Evolutionary conservation across 2,888 invertebrate species (phyloP), one percentile per base, ranked within the genome.

Genomic region (Eurois occulta): DNA sequence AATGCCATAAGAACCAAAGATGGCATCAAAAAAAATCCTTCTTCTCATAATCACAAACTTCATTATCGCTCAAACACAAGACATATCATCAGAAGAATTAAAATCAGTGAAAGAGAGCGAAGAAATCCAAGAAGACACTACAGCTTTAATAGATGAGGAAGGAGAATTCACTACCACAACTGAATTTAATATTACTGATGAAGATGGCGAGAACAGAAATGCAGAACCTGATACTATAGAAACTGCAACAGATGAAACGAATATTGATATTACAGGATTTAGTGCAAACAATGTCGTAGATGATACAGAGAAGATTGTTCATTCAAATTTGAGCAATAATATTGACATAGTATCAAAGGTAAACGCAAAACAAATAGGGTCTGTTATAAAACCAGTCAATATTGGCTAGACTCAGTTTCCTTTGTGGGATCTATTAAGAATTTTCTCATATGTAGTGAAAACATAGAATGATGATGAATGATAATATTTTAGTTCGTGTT

Each of bases 221-320:
- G 72, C 24, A 35, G 85, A 74, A 55, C 62, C 77, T 6, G 86
- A 87, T 1, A 71, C 48, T 28, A 7, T 80, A 18, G 89, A 87
- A 24, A 82, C 78, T 0, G 77, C n/a, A 0, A 89, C 89, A 0
- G 88, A 89, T 35, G 86, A 85, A 24, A 28, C 66, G 0, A 73
- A 38, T 66, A 69, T 72, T 55, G 86, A 86, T 41, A 78, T 86
- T 4, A 90, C 89, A 52, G 79, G 83, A 52, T 77, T 87, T 66
- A 88, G 87, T 21, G 77, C 88, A 77, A 92, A 93, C 89, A 92
- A 93, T 90, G 89, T 89, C 84, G 91, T 94, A 83, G 89, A 88
- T 66, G 86, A 86, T 1, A 73, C 67, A 8, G 89, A 89, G n/a
- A 81, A 67, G 13, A 48, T 11, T 11, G 7, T 72, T 73, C 91